Percentiles rank a stretch among this genome's conserved stretches.
These are phyloP conservation scores for Propithecus coquereli DNA, from an alignment of 2,113 vertebrate genomes.

Conservation along the genomic window DNA sequence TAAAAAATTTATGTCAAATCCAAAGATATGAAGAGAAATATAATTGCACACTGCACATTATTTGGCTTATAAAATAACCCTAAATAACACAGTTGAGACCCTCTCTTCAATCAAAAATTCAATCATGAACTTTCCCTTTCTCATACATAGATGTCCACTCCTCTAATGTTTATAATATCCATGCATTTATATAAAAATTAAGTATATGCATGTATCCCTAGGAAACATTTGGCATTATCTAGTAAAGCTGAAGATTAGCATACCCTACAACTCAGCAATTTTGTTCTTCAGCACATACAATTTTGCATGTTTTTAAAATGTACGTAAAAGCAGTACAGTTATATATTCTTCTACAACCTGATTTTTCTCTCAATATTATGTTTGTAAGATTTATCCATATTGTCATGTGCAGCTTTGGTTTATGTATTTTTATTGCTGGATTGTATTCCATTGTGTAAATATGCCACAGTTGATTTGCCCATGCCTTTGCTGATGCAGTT, in stretches of 20 bases:
- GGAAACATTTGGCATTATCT: neutral
- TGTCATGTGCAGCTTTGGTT: neutral
- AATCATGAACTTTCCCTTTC: neutral
- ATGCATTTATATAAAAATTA: neutral
- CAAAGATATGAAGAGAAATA: neutral
- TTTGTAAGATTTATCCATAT: neutral
- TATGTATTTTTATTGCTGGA: neutral
- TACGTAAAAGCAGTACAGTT: neutral
- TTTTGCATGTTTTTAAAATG: constrained; percentile 10
- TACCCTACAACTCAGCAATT: neutral
- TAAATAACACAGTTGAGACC: neutral
- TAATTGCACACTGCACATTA: neutral
- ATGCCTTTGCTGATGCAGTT: neutral
- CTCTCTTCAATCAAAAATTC: neutral
- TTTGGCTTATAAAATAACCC: neutral
- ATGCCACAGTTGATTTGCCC: neutral
- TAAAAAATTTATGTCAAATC: neutral
- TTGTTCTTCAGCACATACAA: constrained; percentile 16
- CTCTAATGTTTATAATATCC: neutral
- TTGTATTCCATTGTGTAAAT: neutral
- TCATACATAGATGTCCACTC: neutral
- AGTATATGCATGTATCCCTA: neutral
- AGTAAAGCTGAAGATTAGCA: constrained; percentile 32
- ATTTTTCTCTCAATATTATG: neutral
- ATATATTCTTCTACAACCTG: neutral